Conservation (phyloP, 2,113 vertebrate genomes). For the Tautogolabrus adspersus region DNA sequence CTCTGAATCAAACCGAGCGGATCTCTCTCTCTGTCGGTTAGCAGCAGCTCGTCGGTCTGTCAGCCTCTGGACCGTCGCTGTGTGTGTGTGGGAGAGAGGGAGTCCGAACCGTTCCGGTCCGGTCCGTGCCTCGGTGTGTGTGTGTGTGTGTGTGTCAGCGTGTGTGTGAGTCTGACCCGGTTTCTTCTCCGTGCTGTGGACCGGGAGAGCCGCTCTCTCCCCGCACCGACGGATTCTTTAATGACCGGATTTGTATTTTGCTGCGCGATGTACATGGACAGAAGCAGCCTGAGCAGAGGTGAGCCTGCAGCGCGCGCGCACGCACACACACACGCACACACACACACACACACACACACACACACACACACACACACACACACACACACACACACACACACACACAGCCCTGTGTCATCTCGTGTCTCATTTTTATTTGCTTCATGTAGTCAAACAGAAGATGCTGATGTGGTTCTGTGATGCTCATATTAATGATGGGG, state of each 20-base stretch:
- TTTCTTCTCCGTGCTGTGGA: conserved; percentile 72
- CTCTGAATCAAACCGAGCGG: conserved; percentile 53
- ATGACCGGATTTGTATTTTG: conserved; percentile 87
- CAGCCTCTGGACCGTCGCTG: not conserved
- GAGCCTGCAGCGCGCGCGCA: conserved; percentile 60
- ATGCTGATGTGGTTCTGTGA: not conserved
- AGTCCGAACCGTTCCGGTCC: conserved; percentile 13
- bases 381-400: too few relatives aligned
- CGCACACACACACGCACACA: not conserved
- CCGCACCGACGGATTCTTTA: conserved; percentile 79
- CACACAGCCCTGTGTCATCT: not conserved
- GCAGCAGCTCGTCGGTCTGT: conserved; percentile 32
- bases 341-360: not conserved
- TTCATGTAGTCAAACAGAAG: not conserved
- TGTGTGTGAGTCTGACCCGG: conserved; percentile 31
- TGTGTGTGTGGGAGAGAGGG: too few relatives aligned
- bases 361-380: too few relatives aligned
- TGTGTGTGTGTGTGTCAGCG: conserved; percentile 3
- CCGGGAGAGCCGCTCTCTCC: conserved; percentile 79
- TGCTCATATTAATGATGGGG: not conserved
- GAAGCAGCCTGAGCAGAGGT: conserved; percentile 85
- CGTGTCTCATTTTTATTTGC: not conserved
- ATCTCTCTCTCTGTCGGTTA: conserved; percentile 42
- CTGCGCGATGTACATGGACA: conserved; percentile 89
- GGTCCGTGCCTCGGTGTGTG: not conserved